A percentile compares a stretch with the other conserved stretches of the same genome.
Conservation (phyloP, 92 coral and sea anemone species). For the Galaxea fascicularis region DNA sequence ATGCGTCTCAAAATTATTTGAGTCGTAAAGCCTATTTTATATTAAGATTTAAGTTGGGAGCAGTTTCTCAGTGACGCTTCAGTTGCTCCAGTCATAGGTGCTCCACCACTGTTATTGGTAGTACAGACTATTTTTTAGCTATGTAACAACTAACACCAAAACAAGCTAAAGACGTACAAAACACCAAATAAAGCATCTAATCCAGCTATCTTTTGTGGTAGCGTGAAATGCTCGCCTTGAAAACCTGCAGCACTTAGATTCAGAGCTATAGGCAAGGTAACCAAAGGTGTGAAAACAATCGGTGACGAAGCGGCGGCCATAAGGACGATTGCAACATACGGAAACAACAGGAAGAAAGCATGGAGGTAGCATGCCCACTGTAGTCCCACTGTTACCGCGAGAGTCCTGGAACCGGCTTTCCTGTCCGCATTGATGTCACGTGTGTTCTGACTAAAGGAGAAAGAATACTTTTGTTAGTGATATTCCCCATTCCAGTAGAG, state of each 20-base stretch:
- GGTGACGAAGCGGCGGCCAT: constrained; percentile 53
- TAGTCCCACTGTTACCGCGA: constrained; percentile 81
- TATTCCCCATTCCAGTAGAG: no score
- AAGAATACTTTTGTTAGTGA: not conserved
- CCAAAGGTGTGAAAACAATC: constrained; percentile 63
- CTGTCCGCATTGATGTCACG: constrained; percentile 79
- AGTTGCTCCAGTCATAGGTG: no score
- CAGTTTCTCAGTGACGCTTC: no score
- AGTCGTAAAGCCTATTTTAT: no score
- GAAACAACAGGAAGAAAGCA: constrained; percentile 73
- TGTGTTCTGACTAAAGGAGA: constrained; percentile 75
- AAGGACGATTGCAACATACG: constrained; percentile 62
- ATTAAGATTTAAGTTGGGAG: no score
- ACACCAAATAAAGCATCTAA: constrained; percentile 69
- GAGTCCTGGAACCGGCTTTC: constrained; percentile 68
- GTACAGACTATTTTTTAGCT: no score
- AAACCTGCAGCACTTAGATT: constrained; percentile 62
- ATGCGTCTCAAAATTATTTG: no score
- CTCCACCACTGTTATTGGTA: no score
- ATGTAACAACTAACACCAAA: not conserved
- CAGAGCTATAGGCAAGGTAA: constrained; percentile 78
- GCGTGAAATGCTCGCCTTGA: constrained; percentile 47
- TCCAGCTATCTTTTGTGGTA: constrained; percentile 70
- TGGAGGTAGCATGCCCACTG: constrained; percentile 64
- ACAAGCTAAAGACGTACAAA: constrained; percentile 68